A percentile compares a stretch with the other conserved stretches of the same genome.
Evolutionary conservation across 2,888 invertebrate species (phyloP).

Genomic region (Rhagonycha fulva): DNA sequence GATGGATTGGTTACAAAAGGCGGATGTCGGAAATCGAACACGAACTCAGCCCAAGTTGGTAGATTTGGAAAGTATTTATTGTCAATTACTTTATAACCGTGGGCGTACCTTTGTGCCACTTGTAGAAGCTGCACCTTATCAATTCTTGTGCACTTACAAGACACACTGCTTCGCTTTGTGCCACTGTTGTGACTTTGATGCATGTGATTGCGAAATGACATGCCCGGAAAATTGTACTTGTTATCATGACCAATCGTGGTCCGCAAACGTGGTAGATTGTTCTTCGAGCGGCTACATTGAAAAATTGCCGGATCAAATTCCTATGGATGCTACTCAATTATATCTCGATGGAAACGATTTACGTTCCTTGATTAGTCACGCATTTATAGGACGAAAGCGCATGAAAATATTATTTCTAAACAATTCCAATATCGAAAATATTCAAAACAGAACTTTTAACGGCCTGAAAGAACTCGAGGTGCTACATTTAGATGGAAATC

Average conservation of each 20-base stretch:
- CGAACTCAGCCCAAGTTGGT: constrained; percentile 81
- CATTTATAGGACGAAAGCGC: constrained; percentile 83
- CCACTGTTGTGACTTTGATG: constrained; percentile 89
- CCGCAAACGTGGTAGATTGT: constrained; percentile 85
- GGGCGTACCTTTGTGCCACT: constrained; percentile 74
- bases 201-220: constrained; percentile 91
- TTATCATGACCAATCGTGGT: constrained; percentile 87
- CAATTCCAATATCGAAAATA: constrained; percentile 75
- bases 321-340: constrained; percentile 89
- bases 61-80: constrained; percentile 82
- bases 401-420: constrained; percentile 77
- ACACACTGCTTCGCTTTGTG: constrained; percentile 85
- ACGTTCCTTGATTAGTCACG: constrained; percentile 75
- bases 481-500: constrained; percentile 76
- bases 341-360: constrained; percentile 85
- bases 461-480: constrained; percentile 78
- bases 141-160: constrained; percentile 84
- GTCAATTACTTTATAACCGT: constrained; percentile 78
- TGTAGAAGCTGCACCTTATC: constrained; percentile 78
- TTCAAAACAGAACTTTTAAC: constrained; percentile 83
- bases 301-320: constrained; percentile 78
- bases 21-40: constrained; percentile 74
- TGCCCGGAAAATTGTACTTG: constrained; percentile 87
- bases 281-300: constrained; percentile 71
- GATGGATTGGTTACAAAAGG: constrained; percentile 88